Evolutionary conservation across 2,113 vertebrate species (phyloP).

Genomic region (Artemisiospiza belli): DNA sequence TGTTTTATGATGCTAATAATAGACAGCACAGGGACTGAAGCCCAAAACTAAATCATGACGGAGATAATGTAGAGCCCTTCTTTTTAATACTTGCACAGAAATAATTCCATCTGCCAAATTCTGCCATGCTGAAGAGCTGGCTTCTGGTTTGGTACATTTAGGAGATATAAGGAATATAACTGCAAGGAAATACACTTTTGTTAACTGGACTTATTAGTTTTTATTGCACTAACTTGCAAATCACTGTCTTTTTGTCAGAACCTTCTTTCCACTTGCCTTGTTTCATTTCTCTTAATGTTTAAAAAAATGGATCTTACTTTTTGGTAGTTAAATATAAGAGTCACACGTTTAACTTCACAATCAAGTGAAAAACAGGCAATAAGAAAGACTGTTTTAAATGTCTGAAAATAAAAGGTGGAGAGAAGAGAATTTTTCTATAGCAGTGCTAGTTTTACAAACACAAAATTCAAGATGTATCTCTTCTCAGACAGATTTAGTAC

Average conservation of each 20-base stretch:
- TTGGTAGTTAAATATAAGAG: constrained; percentile 14
- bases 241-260: background rate
- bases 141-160: background rate
- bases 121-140: background rate
- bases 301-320: background rate
- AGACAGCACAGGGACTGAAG: background rate
- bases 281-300: background rate
- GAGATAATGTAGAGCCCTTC: background rate
- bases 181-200: background rate
- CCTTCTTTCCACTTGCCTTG: background rate
- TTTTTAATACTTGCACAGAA: background rate
- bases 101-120: background rate
- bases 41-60: background rate
- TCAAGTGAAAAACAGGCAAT: background rate
- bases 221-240: constrained; percentile 14
- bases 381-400: background rate
- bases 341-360: background rate
- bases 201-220: background rate
- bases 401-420: background rate
- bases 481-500: background rate
- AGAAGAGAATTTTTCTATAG: background rate
- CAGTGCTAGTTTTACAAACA: background rate
- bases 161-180: background rate
- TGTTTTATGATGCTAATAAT: background rate
- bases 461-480: background rate